Conservation (phyloP, 2,113 vertebrate species). For the Boulengeromyrus knoepffleri region DNA sequence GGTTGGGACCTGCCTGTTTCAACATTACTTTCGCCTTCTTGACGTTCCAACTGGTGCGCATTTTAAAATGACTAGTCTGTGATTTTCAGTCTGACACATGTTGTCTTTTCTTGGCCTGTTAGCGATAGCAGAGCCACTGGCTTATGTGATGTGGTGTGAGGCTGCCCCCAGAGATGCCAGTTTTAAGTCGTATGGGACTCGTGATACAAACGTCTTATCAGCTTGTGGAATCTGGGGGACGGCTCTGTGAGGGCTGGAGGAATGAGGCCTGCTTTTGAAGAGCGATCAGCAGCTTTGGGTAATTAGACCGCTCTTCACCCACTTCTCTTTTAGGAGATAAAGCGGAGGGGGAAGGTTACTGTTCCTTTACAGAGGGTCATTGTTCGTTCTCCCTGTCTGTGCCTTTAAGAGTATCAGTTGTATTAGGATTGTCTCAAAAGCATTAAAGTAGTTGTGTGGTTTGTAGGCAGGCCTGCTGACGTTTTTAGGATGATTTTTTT, state of each 20-base stretch:
- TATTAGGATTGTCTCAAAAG: background rate
- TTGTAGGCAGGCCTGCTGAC: background rate
- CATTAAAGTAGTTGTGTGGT: background rate
- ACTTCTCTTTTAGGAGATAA: background rate
- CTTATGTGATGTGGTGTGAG: background rate
- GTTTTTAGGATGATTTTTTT: background rate
- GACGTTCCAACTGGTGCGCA: background rate
- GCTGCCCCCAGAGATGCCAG: background rate
- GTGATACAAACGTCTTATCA: background rate
- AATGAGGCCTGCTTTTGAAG: background rate
- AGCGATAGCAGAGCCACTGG: background rate
- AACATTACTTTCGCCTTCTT: background rate
- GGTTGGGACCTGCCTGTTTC: background rate
- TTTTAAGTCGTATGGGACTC: background rate
- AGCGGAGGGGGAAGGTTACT: background rate
- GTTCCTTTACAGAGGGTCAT: background rate
- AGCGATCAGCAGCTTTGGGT: background rate
- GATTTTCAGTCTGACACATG: background rate
- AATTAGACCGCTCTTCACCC: background rate
- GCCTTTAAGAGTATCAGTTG: background rate
- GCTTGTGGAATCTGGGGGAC: background rate
- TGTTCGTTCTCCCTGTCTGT: background rate
- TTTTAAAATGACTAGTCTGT: background rate
- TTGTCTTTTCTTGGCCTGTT: background rate
- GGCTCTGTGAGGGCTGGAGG: background rate